Percentiles rank a stretch among this genome's conserved stretches.
These are phyloP conservation scores for Falco novaeseelandiae DNA, from an alignment of 2,797 vertebrate species.

Conservation along the genomic window DNA sequence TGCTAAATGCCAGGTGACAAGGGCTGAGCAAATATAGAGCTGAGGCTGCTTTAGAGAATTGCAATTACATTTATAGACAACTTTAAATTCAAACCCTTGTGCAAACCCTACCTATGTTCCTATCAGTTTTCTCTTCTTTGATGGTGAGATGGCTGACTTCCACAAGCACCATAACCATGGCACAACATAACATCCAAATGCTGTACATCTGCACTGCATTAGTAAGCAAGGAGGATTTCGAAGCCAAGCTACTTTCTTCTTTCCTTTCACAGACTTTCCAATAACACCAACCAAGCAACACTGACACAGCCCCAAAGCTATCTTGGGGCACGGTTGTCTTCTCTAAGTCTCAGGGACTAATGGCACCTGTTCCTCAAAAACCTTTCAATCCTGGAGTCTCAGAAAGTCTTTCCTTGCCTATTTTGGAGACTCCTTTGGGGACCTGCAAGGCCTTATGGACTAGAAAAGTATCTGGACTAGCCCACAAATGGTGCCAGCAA, in stretches of 20 bases:
- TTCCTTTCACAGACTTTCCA: neutral
- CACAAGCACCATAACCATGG: neutral
- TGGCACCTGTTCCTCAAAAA: neutral
- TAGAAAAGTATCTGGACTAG: neutral
- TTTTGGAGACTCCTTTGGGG: neutral
- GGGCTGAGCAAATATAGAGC: neutral
- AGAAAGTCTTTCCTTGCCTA: neutral
- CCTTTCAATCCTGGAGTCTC: neutral
- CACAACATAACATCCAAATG: neutral
- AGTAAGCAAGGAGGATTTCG: neutral
- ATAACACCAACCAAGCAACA: rapidly evolving
- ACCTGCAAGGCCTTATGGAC: neutral
- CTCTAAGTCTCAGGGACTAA: neutral
- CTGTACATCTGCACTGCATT: neutral
- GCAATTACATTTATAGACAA: too few relatives aligned
- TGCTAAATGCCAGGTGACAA: neutral
- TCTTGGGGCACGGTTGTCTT: rapidly evolving
- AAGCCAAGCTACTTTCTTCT: neutral
- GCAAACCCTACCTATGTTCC: rapidly evolving
- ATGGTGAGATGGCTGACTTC: neutral
- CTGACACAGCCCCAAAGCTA: neutral
- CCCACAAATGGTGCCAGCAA: neutral
- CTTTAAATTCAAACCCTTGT: neutral
- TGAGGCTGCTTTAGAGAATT: neutral
- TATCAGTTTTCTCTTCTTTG: neutral